Evolutionary conservation across 2,888 invertebrate species (phyloP).

Genomic region (Drosophila maculinotata): DNA sequence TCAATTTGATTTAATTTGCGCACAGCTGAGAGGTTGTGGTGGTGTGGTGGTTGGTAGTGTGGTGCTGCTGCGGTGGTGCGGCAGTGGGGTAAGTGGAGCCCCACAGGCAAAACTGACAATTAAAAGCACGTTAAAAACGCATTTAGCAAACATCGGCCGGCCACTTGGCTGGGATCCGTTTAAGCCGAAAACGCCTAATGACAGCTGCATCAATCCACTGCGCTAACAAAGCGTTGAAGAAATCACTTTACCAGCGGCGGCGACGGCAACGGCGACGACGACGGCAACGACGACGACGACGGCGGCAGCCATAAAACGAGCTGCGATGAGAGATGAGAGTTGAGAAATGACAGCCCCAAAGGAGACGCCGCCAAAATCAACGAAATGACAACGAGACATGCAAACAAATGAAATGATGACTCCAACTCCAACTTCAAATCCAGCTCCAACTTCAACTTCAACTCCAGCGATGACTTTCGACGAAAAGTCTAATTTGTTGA

Average conservation of each 20-base stretch:
- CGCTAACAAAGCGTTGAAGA: conserved; percentile 84
- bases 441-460: too few relatives aligned
- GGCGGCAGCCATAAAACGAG: conserved; percentile 13
- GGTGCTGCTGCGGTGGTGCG: background rate
- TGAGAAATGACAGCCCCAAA: conserved; percentile 54
- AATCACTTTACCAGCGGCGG: conserved; percentile 84
- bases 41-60: background rate
- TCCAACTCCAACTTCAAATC: conserved; percentile 8
- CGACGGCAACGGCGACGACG: conserved; percentile 74
- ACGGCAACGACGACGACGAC: conserved; percentile 69
- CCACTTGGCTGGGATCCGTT: conserved; percentile 50
- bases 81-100: conserved; percentile 14
- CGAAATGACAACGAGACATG: conserved; percentile 82
- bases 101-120: conserved; percentile 73
- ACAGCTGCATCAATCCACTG: conserved; percentile 81
- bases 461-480: conserved; percentile 63
- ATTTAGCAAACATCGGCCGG: conserved; percentile 69
- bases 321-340: conserved; percentile 17
- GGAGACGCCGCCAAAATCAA: conserved; percentile 66
- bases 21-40: background rate
- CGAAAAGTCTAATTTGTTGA: conserved; percentile 83
- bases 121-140: conserved; percentile 84
- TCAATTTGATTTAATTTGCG: conserved; percentile 78
- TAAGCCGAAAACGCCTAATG: conserved; percentile 79
- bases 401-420: conserved; percentile 76